Base-by-base conservation (phyloP, 2,888 invertebrate genomes). In the Carcina quercana region DNA sequence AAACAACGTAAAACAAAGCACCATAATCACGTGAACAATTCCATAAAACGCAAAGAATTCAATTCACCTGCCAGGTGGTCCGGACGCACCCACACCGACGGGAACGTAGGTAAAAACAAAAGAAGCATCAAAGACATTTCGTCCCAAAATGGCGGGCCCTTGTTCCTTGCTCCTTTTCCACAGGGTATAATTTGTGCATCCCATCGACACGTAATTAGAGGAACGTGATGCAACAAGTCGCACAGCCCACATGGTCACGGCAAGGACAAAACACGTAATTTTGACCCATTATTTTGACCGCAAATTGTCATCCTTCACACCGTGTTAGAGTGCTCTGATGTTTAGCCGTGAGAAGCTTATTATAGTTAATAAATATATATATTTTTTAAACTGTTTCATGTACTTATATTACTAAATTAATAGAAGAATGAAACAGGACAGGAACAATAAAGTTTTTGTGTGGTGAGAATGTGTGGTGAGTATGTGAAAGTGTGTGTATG, bases 171-270 rank as follows among this genome's bases (percentile, higher is more conserved):
- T 38, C 50, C 52, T 45, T 50, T 52, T 53, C 59, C 59, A 50
- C 65, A 69, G 72, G 59, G 68, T 80, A 69, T 80, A 79, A 80
- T 82, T 80, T 79, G 76, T 67, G 66, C 65, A 69, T 72, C 75
- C 68, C 66, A 64, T 70, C 66, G 66, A 59, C 63, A 57, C 61
- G 54, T 78, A 82, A 80, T 79, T 71, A 78, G 66, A 52, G 69
- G 67, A 52, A 59, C 71, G 70, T 73, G 74, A 73, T 69, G 68
- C 63, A 70, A 70, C 67, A 75, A 58, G 57, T 70, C 62, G 72
- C 66, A 62, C 68, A 71, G 72, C 73, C 62, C 69, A 67, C 68
- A 64, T 73, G 65, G 66, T 56, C 65, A 59, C 51, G 58, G 59
- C 68, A 76, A 76, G 72, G 76, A 74, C 74, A 69, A 45, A 73